These are phyloP conservation scores for Hucho hucho DNA, from an alignment of 2,113 vertebrate genomes.

Conservation along the genomic window DNA sequence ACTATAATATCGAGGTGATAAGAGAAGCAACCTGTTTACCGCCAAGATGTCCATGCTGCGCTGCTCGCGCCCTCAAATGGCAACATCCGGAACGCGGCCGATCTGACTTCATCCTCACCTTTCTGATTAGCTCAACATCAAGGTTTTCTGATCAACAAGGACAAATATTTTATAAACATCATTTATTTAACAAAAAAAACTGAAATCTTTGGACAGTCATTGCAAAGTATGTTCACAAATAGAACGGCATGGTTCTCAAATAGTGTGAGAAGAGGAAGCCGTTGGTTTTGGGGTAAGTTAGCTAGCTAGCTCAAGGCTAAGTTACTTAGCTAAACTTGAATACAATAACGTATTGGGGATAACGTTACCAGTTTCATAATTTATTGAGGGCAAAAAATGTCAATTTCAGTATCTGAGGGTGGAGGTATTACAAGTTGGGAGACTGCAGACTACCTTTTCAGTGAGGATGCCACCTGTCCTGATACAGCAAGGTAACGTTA, in stretches of 20 bases:
- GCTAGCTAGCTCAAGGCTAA: not conserved
- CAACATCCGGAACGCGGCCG: too few relatives aligned
- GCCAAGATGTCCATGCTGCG: too few relatives aligned
- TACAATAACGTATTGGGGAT: not conserved
- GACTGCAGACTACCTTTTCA: slow-evolving; percentile 69
- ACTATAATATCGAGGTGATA: too few relatives aligned
- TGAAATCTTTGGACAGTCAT: not conserved
- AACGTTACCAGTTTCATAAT: not conserved
- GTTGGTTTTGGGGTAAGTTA: slow-evolving; percentile 70
- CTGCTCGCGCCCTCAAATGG: too few relatives aligned
- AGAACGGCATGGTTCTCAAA: slow-evolving; percentile 74
- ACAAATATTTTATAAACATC: not conserved
- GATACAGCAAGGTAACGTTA: slow-evolving; percentile 62
- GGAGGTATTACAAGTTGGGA: slow-evolving; percentile 52
- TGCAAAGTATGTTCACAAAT: slow-evolving; percentile 63
- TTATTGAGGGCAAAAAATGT: not conserved
- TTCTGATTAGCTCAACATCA: too few relatives aligned
- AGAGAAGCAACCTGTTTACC: too few relatives aligned
- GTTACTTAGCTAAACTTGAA: not conserved
- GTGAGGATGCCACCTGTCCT: slow-evolving; percentile 59
- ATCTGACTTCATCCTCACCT: too few relatives aligned
- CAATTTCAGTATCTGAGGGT: slow-evolving; percentile 48
- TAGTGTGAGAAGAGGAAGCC: slow-evolving; percentile 53
- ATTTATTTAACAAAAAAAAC: too few relatives aligned
- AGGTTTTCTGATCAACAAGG: not conserved